Base-by-base conservation (phyloP, 53 echinoderm and acorn worm genomes). In the Echinometra lucunter region DNA sequence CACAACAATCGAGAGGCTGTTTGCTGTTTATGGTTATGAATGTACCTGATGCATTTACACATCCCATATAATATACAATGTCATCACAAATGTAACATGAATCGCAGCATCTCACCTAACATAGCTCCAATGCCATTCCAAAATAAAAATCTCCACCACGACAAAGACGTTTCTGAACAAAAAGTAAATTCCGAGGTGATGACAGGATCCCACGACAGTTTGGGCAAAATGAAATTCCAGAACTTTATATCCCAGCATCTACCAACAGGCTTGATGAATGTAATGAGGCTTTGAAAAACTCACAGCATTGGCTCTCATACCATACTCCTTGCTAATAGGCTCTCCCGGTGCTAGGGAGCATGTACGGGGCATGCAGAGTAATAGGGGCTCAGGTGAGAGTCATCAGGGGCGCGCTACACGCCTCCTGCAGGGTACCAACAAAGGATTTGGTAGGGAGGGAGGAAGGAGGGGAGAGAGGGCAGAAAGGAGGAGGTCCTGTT, bases 371-470 rank as follows among this genome's bases (percentile, higher is more conserved):
- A 40, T 40, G 32, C 78, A 42, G 42, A 18, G 42, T 78, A 78
- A 78, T 40, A 55, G 88, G 53, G 88, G 55, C 56, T 88, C 88
- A 88, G 88, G 88, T 88, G 88, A 56, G 88, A 88, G 49, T 56
- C 56, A 34, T 88, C 88, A 88, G 88, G 88, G 88, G 88, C 12
- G 56, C 55, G 6, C 88, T 56, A 88, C 88, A 88, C 88, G 55
- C 88, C 88, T 56, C 88, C 88, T 56, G 30, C 49, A 49, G 28
- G 49, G 49, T 12, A 55, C n/a, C 55, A 88, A 88, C 88, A 88
- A 88, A 53, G 88, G 88, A 13, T 78, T 9, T 5, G 78, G 78
- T 34, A 37, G 6, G 78, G 17, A n/a, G 55, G 88, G 17, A n/a
- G 55, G 88, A 17, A 45, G 83, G 83, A 44, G 83, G 83, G 40